A percentile compares a stretch with the other conserved stretches of the same genome.
phyloP scores from a whole-genome alignment of 2,113 vertebrate genomes.

The Polypterus senegalus region DNA sequence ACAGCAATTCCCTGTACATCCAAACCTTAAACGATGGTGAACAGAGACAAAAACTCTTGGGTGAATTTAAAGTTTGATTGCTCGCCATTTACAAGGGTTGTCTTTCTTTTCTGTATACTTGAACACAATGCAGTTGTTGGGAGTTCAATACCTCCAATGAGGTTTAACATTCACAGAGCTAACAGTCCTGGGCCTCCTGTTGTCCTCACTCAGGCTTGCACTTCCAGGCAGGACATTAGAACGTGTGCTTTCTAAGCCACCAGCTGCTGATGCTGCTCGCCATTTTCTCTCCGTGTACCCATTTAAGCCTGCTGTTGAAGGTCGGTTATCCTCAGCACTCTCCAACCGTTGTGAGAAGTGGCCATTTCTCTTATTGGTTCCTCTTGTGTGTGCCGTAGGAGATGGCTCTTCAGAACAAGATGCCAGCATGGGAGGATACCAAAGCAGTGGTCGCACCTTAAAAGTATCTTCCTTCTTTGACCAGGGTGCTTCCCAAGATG shows the following conservation, averaged over 20 bases:
- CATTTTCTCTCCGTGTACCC: not conserved
- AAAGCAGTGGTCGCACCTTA: slow-evolving; percentile 39
- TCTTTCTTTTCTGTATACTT: not conserved
- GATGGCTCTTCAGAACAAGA: not conserved
- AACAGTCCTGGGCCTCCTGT: not conserved
- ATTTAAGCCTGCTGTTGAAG: not conserved
- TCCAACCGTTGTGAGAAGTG: not conserved
- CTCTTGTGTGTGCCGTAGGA: slow-evolving; percentile 2
- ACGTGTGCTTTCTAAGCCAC: not conserved
- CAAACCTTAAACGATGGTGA: not conserved
- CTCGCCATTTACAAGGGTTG: not conserved
- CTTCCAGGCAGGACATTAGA: slow-evolving; percentile 14
- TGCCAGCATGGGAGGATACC: slow-evolving; percentile 36
- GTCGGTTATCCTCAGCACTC: not conserved
- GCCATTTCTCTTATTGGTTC: fast-evolving
- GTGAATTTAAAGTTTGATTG: not conserved
- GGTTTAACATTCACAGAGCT: slow-evolving; percentile 3
- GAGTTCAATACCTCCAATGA: slow-evolving; percentile 10
- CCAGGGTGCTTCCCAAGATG: slow-evolving; percentile 19
- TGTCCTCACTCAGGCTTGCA: not conserved
- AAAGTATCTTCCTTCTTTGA: slow-evolving; percentile 26
- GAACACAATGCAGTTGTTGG: not conserved
- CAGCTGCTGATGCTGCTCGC: not conserved
- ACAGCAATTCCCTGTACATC: not conserved
- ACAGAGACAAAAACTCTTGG: not conserved